These are phyloP conservation scores for Hippocampus abdominalis DNA, from an alignment of 2,113 vertebrate species.

Conservation along the genomic window DNA sequence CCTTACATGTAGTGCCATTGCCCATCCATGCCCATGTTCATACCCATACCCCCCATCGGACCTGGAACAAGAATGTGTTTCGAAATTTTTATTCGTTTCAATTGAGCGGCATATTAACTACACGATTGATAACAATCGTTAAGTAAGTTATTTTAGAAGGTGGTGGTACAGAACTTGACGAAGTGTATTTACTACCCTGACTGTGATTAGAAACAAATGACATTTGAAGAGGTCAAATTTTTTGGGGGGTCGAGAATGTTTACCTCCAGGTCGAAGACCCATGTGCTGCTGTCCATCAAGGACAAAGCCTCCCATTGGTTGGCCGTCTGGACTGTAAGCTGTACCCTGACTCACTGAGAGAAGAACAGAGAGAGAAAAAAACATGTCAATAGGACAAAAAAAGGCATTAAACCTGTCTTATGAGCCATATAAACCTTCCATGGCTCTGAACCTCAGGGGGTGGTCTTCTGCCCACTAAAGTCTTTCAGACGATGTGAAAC, in stretches of 20 bases:
- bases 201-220: neutral
- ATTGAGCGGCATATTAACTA: neutral
- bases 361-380: neutral
- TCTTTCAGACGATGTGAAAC: too few relatives aligned
- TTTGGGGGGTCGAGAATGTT: constrained; percentile 14
- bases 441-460: neutral
- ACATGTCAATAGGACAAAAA: neutral
- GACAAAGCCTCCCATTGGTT: constrained; percentile 96
- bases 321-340: constrained; percentile 94
- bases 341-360: constrained; percentile 93
- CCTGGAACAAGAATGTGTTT: constrained; percentile 74
- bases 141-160: too few relatives aligned
- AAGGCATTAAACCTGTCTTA: neutral
- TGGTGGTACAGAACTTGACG: too few relatives aligned
- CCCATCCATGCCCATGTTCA: constrained; percentile 99
- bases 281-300: constrained; percentile 98
- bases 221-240: neutral
- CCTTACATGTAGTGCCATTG: constrained; percentile 99
- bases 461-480: neutral
- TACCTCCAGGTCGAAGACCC: constrained; percentile 95
- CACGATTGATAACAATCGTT: neutral
- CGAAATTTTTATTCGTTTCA: neutral
- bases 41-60: constrained; percentile 96
- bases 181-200: too few relatives aligned
- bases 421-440: neutral